Percentiles rank a stretch among this genome's conserved stretches.
These are phyloP conservation scores for Pachymerium ferrugineum DNA, from an alignment of 2,888 invertebrate genomes.

Conservation along the genomic window DNA sequence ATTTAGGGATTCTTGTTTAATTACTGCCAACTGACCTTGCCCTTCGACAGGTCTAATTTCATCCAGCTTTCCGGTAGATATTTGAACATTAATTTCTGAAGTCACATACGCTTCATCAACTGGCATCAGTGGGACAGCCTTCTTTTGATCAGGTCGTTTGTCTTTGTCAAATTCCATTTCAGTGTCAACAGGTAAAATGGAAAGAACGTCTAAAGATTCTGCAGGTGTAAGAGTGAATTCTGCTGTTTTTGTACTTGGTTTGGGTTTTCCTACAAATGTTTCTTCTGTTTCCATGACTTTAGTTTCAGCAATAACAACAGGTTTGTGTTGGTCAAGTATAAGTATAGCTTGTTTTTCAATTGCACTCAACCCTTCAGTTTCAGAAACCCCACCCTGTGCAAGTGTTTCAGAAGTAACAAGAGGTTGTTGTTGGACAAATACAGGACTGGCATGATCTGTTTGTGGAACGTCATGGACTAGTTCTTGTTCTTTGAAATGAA, in stretches of 20 bases:
- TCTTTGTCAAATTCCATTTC: conserved; percentile 30
- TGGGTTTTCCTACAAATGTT: conserved; percentile 20
- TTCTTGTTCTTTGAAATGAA: conserved; percentile 33
- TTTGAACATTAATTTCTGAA: conserved; percentile 17
- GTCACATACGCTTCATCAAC: background rate
- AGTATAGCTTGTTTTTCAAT: background rate
- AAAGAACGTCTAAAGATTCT: conserved; percentile 37
- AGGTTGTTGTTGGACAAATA: conserved; percentile 28
- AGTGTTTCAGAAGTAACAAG: conserved; percentile 31
- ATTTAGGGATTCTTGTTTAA: conserved; percentile 35
- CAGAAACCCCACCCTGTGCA: conserved; percentile 10
- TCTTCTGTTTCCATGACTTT: conserved; percentile 14
- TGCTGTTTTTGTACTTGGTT: conserved; percentile 35
- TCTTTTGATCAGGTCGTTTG: background rate
- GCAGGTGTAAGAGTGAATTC: conserved; percentile 36
- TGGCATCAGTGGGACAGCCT: conserved; percentile 9
- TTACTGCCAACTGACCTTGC: background rate
- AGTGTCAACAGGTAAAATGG: conserved; percentile 34
- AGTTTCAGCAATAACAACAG: conserved; percentile 2
- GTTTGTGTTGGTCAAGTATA: conserved; percentile 7
- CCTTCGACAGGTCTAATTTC: background rate
- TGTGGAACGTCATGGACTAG: background rate
- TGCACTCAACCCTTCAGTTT: background rate
- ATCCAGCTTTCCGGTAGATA: background rate
- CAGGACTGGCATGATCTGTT: conserved; percentile 1